Evolutionary conservation across 2,797 vertebrate species (phyloP).

Genomic region (Poliocrania exsul): DNA sequence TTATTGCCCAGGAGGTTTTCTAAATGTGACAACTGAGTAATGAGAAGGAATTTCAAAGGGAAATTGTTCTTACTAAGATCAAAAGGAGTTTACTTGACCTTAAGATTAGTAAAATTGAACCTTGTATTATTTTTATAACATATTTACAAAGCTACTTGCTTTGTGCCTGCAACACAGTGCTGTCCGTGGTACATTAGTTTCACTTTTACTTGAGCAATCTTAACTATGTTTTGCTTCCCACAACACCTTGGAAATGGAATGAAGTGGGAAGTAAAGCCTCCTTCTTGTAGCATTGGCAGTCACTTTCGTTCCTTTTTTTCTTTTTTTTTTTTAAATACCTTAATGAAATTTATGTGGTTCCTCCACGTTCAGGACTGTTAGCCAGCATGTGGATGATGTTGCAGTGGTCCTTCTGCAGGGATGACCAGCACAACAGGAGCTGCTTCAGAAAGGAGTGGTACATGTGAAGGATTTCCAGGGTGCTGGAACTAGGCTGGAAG

Average conservation of each 20-base stretch:
- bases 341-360: background rate
- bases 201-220: background rate
- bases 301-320: accelerated
- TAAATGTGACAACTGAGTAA: background rate
- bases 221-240: background rate
- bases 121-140: background rate
- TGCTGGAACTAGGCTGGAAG: background rate
- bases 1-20: background rate
- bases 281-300: background rate
- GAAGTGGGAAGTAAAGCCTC: background rate
- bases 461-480: background rate
- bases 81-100: background rate
- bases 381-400: background rate
- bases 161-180: background rate
- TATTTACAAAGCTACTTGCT: background rate
- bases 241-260: background rate
- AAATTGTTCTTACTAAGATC: background rate
- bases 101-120: background rate
- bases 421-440: background rate
- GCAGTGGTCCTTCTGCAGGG: background rate
- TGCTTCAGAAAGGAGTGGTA: background rate
- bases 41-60: background rate
- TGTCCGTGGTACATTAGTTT: background rate
- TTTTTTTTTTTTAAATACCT: background rate
- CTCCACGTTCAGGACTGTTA: background rate